These are phyloP conservation scores for Hydraecia micacea DNA, from an alignment of 2,888 invertebrate species.

Conservation along the genomic window DNA sequence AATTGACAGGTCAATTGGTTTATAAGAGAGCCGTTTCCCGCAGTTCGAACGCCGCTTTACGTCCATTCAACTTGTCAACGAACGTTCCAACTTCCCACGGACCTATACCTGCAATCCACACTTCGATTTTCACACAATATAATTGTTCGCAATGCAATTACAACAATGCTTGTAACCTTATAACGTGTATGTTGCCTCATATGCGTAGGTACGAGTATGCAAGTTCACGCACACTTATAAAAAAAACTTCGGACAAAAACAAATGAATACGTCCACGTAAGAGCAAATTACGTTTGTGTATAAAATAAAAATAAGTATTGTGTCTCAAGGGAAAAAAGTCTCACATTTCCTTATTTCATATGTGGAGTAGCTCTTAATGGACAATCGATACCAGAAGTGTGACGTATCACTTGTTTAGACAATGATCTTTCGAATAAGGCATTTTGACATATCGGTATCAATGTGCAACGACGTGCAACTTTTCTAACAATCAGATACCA, in stretches of 20 bases:
- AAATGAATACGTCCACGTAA: background rate
- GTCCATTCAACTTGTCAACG: conserved; percentile 34
- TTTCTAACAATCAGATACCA: background rate
- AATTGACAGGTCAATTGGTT: conserved; percentile 15
- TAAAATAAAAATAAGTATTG: conserved; percentile 14
- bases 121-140: conserved; percentile 58
- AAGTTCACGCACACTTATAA: conserved; percentile 29
- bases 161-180: conserved; percentile 43
- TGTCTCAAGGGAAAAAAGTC: conserved; percentile 6
- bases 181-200: conserved; percentile 19
- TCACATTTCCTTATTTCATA: conserved; percentile 10
- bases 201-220: background rate
- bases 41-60: conserved; percentile 22
- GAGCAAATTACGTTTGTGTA: conserved; percentile 7
- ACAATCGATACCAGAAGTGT: background rate
- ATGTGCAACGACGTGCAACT: background rate
- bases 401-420: background rate
- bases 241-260: background rate
- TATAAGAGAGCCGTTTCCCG: background rate
- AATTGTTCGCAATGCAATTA: conserved; percentile 48
- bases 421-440: conserved; percentile 8
- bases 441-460: background rate
- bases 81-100: conserved; percentile 49
- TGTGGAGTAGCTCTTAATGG: background rate
- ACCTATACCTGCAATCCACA: conserved; percentile 41